Base-by-base conservation (phyloP, 2,113 vertebrate species). In the Dunckerocampus dactyliophorus region DNA sequence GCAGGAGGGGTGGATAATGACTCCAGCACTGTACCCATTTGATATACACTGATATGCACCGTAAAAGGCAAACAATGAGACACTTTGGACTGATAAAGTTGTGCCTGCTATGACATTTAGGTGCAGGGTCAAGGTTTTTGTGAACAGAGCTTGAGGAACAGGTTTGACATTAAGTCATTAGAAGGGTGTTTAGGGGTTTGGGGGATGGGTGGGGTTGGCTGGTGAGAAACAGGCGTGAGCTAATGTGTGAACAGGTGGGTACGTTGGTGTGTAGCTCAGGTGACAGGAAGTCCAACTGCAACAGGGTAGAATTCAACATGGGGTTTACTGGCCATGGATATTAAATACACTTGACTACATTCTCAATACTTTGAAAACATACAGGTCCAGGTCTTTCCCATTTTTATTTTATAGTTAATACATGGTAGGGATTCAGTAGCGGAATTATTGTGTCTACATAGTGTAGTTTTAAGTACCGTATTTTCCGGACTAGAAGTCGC, bases 1-100 rank as follows among this genome's bases (percentile, higher is more conserved):
- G 15, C 20, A 16, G 39, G 46, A 49, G 42, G 45, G 31, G 58
- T 52, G 0, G 19, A 59, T 79, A 65, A 71, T 64, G 67, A 65
- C 59, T 58, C 42, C 17, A 8, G 31, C 5, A 56, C 45, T 16
- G 63, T 55, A 58, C 64, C 52, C 63, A n/a, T 58, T 59, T 68
- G 75, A 79, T 82, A 47, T 73, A 15, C 64, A 68, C 67, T 37
- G 24, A 34, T 39, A 64, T 63, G 70, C 77, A 69, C 68, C 20
- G 1, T 55, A 13, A 57, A 76, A 79, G 59, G 69, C 66, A 58
- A 71, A 77, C 66, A 73, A 67, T 60, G 71, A 62, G 65, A 65
- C 59, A 47, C 34, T 42, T 42, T 21, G n/a, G 45, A 34, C 31
- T 34, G 31, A 34, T 2, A 34, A 34, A 45, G 15, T n/a, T 2